Evolutionary conservation across 1,140 invertebrate genomes (phyloP).

Genomic region (Helicoverpa zea): DNA sequence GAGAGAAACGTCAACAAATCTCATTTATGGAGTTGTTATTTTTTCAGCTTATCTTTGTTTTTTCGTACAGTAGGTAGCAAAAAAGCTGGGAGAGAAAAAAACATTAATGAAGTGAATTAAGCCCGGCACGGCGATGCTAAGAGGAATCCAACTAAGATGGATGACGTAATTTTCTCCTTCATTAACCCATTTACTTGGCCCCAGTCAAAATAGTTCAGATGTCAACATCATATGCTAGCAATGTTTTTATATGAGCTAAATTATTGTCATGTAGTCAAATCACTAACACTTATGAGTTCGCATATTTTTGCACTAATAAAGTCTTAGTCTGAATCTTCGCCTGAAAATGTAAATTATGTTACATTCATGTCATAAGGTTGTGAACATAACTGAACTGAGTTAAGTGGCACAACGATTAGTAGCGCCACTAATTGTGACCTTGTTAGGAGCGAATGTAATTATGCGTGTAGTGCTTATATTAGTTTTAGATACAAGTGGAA

Average conservation of each 20-base stretch:
- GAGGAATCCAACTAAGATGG: conserved; percentile 82
- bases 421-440: background rate
- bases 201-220: conserved; percentile 67
- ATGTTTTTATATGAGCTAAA: background rate
- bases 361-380: too few species aligned
- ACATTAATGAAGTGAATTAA: conserved; percentile 81
- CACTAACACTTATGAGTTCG: too few species aligned
- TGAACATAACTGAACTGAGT: too few species aligned
- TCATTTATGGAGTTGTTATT: conserved; percentile 43
- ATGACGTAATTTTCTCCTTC: conserved; percentile 83
- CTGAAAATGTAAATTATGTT: too few species aligned
- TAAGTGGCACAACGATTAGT: background rate
- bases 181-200: conserved; percentile 82
- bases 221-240: conserved; percentile 19
- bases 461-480: too few species aligned
- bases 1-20: conserved; percentile 34
- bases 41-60: conserved; percentile 50
- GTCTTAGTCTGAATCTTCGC: too few species aligned
- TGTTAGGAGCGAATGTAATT: background rate
- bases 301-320: too few species aligned
- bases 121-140: conserved; percentile 67
- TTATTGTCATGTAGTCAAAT: background rate
- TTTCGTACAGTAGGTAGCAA: conserved; percentile 27
- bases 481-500: too few species aligned
- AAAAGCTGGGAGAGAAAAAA: conserved; percentile 59